Evolutionary conservation across 2,888 invertebrate species (phyloP), one percentile per base, ranked within the genome.

Genomic region (Tiphia femorata): DNA sequence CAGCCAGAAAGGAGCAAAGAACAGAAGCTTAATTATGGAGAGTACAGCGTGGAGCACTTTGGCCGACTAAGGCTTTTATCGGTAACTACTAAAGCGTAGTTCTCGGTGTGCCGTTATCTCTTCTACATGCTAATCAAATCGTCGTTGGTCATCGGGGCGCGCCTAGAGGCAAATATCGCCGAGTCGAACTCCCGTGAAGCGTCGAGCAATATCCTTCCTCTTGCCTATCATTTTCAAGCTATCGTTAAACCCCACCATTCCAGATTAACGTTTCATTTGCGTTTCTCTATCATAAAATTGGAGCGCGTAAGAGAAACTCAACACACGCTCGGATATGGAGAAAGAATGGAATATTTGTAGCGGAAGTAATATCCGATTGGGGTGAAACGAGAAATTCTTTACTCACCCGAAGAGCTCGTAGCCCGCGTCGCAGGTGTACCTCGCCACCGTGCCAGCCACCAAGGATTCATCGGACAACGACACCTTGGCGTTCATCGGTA

Each of bases 371-470:
- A n/a, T n/a, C n/a, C n/a, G n/a, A n/a, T n/a, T n/a, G n/a, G n/a
- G n/a, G n/a, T n/a, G n/a, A n/a, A n/a, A n/a, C n/a, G 33, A 33
- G 6, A 14, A 17, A 4, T n/a, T 16, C 12, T 6, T 16, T 8
- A 44, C 70, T 83, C 77, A 87, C 86, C 96, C 96, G 80, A 96
- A 96, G 10, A 95, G 88, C 82, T 95, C 94, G 83, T 95, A 96
- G 10, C 93, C 96, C 27, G 92, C 89, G 81, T 96, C 96, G 78
- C 96, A 96, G 63, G 90, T 88, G 84, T 94, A 95, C 23, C 88
- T 90, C 33, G 94, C 95, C 10, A 86, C 83, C 1, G 90, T 88
- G 29, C 91, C 91, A 4, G 86, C 84, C 63, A 80, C 77, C 63
- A 88, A 86, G 66, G 77, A 84, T 59, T 87, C 86, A 66, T 84